Evolutionary conservation across 2,113 vertebrate genomes (phyloP), one percentile per base, ranked within the genome.

Genomic region (Ranitomeya imitator): DNA sequence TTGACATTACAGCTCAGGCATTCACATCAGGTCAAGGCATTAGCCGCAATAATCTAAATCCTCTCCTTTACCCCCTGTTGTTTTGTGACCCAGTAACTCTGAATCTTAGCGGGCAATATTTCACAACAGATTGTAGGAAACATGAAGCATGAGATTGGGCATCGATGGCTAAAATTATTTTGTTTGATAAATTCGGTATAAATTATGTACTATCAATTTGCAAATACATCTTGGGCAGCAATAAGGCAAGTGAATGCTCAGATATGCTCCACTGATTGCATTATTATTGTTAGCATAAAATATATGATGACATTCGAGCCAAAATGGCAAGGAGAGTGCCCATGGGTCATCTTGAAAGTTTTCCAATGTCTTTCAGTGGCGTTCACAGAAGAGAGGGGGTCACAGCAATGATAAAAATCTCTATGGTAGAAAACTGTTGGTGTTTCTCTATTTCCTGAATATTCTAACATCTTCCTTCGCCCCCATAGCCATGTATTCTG

Each of bases 21-120:
- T 79, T 79, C 51, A 55, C 77, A 79, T 55, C 55, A 79, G 77
- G 52, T 79, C 52, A 57, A 57, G 51, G 52, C 77, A 79, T 78
- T 55, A 78, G 76, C 52, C n/a, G 4, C n/a, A 51, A n/a, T 78
- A 78, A 78, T 78, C 76, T 78, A 78, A 78, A 78, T 79, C 77
- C 77, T 57, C 52, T 79, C 19, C 51, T 55, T 79, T 79, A 57
- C 77, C 52, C 77, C 77, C 77, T 79, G 77, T 79, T 79, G 77
- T 79, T 79, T 79, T 55, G 57, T 79, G 51, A 79, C 52, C 77
- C 21, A 55, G 55, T 79, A 79, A 55, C 51, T 79, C 13, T 55
- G 12, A 79, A 55, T 23, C 7, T 79, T 6, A 79, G 21, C 14
- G 19, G 4, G 19, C 51, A 79, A 57, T 19, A 79, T 7, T 79